Conservation (phyloP, 2,888 invertebrate genomes). For the Tipula lateralis region DNA sequence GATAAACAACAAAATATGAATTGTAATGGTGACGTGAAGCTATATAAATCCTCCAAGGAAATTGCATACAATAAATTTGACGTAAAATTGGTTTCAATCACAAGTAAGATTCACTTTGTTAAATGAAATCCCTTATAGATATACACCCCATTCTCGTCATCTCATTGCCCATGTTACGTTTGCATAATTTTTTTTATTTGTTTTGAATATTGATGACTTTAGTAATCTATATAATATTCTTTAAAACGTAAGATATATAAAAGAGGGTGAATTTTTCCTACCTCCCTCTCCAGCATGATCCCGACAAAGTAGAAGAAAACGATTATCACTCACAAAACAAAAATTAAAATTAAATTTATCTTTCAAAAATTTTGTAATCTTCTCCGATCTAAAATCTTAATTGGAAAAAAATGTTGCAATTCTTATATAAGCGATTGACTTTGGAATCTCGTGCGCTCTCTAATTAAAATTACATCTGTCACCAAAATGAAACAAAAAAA, state of each 20-base stretch:
- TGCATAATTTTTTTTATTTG: not conserved
- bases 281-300: not conserved
- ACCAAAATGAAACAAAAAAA: not conserved
- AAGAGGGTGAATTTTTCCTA: not conserved
- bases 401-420: not conserved
- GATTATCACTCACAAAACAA: not conserved
- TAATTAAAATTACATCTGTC: constrained; percentile 15
- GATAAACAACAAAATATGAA: not conserved
- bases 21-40: constrained; percentile 12
- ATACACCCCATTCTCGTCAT: not conserved
- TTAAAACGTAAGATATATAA: not conserved
- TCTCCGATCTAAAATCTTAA: not conserved
- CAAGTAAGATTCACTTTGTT: not conserved
- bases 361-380: not conserved
- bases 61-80: constrained; percentile 19
- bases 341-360: constrained; percentile 24
- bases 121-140: not conserved
- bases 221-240: not conserved
- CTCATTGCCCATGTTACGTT: not conserved
- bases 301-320: not conserved
- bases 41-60: not conserved
- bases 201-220: not conserved
- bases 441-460: not conserved
- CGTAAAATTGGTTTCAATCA: constrained; percentile 11
- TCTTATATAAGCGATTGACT: constrained; percentile 24